Base-by-base conservation (phyloP, 92 coral and sea anemone species). In the Palythoa grandis region DNA sequence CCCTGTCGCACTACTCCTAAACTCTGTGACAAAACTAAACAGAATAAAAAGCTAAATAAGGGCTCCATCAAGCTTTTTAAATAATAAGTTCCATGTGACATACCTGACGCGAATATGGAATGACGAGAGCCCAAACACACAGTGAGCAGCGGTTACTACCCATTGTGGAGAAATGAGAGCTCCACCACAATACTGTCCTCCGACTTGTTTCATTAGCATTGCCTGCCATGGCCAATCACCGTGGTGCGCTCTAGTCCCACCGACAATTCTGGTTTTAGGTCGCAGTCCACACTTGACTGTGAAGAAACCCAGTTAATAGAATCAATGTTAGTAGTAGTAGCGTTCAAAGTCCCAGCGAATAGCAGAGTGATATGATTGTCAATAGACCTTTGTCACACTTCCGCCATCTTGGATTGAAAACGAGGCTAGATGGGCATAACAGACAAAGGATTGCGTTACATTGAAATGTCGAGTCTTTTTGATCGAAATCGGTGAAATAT, bases 151-250 rank as follows among this genome's bases (percentile, higher is more conserved):
- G 37, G 20, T 78, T 13, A 57, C 83, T 19, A 78, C 83, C 83
- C 72, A 78, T 19, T 25, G 69, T 10, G 52, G 15, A 37, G 83
- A 29, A 35, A 78, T 40, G 13, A 78, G 40, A 1, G 83, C 56
- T 37, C 83, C 83, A 8, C 83, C 83, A 54, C 83, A 78, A 19
- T 56, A 78, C 22, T 11, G 70, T 17, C 19, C 16, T 23, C 69
- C 69, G 37, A 40, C 4, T 3, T 11, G 9, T 3, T 16, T 78
- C 23, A 35, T 25, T 10, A 78, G 10, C 83, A 78, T 78, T 29
- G 83, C 83, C 25, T 78, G 83, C 83, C 72, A 78, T 5, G 83
- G 83, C 83, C 83, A 78, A 12, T 56, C 83, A 2, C 83, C 83
- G 38, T n/a, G 83, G 10, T 29, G 56, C 13, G 83, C 72, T 24